phyloP scores from a whole-genome alignment of 53 echinoderm and acorn worm species.

The Zoroaster sp. region DNA sequence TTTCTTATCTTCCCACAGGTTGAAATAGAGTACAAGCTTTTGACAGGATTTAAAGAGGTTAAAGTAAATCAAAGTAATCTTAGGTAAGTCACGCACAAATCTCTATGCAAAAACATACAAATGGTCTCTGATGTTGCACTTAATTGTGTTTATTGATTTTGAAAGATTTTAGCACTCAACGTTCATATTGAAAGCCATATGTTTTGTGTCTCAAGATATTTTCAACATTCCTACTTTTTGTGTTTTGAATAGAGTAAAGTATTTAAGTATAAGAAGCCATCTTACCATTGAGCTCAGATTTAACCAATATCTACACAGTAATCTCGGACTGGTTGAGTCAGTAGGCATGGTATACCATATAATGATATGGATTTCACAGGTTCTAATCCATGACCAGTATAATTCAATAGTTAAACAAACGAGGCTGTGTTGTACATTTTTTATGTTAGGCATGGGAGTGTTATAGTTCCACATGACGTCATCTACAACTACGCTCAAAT shows the following conservation, averaged over 20 bases:
- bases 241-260: not conserved
- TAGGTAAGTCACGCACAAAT: not conserved
- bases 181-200: not conserved
- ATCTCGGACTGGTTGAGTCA: too few relatives aligned
- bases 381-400: too few relatives aligned
- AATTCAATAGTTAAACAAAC: not conserved
- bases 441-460: not conserved
- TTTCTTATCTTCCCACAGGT: not conserved
- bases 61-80: not conserved
- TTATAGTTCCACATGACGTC: not conserved
- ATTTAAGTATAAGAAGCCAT: not conserved
- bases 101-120: not conserved
- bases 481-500: slow-evolving; percentile 5
- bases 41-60: not conserved
- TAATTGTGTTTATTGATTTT: too few relatives aligned
- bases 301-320: not conserved
- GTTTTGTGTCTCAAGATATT: not conserved
- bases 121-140: too few relatives aligned
- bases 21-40: not conserved
- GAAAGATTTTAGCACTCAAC: too few relatives aligned
- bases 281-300: not conserved
- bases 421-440: not conserved
- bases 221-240: not conserved
- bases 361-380: too few relatives aligned
- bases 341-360: too few relatives aligned